phyloP scores from a whole-genome alignment of 2,797 vertebrate genomes.

The Urosaurus nigricauda region DNA sequence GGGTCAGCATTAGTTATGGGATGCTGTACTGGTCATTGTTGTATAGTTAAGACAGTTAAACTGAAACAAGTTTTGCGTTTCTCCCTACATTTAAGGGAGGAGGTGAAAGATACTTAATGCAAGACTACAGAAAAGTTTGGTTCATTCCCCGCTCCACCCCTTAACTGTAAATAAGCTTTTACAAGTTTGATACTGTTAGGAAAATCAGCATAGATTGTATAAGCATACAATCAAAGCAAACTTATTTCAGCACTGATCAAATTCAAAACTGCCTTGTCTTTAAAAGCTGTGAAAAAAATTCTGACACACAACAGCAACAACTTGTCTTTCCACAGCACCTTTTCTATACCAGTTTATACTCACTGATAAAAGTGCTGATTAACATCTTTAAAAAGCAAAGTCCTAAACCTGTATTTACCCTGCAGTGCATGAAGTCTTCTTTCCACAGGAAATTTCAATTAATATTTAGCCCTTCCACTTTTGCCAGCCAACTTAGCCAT shows the following conservation, averaged over 20 bases:
- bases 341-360: constrained; percentile 34
- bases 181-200: constrained; percentile 55
- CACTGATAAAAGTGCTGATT: neutral
- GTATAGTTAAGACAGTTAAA: constrained; percentile 78
- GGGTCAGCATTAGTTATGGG: constrained; percentile 80
- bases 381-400: neutral
- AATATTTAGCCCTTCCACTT: fast-evolving
- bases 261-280: constrained; percentile 25
- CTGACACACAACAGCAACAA: neutral
- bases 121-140: constrained; percentile 62
- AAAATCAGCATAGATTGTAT: constrained; percentile 36
- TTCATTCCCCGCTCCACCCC: constrained; percentile 7
- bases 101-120: constrained; percentile 68
- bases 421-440: neutral
- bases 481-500: constrained; percentile 2
- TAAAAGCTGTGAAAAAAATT: constrained; percentile 29
- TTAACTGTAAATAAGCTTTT: constrained; percentile 53
- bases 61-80: constrained; percentile 72
- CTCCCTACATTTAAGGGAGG: constrained; percentile 64
- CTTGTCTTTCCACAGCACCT: constrained; percentile 37
- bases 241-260: constrained; percentile 45
- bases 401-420: neutral
- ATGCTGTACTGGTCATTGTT: constrained; percentile 74
- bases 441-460: neutral
- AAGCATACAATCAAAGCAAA: constrained; percentile 46